Percentiles rank a stretch among this genome's conserved stretches.
Evolutionary conservation across 2,888 invertebrate species (phyloP).

Genomic region (Strigamia crassipes): DNA sequence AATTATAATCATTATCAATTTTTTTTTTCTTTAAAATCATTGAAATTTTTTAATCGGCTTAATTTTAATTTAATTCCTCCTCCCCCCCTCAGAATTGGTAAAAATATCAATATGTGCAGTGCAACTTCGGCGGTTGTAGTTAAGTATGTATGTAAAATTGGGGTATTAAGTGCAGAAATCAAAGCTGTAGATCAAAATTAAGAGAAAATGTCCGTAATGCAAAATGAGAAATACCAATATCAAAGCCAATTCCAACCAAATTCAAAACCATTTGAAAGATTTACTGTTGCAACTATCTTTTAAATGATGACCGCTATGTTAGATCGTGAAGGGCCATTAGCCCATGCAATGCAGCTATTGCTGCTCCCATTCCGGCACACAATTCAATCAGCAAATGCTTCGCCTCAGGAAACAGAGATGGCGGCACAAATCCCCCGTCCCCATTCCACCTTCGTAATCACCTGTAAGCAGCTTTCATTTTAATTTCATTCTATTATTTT

Average conservation of each 20-base stretch:
- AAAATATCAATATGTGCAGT: too few relatives aligned
- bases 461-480: slow-evolving; percentile 42
- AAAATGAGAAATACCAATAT: neutral
- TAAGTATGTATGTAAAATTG: too few relatives aligned
- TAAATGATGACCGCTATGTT: neutral
- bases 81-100: too few relatives aligned
- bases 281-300: neutral
- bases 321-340: neutral
- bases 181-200: too few relatives aligned
- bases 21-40: too few relatives aligned
- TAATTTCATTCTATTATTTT: slow-evolving; percentile 36
- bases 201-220: neutral
- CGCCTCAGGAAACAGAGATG: slow-evolving; percentile 42
- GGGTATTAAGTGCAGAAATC: too few relatives aligned
- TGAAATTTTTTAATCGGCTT: too few relatives aligned
- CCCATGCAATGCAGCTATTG: slow-evolving; percentile 1
- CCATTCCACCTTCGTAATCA: slow-evolving; percentile 36
- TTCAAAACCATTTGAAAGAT: neutral
- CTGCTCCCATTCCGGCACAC: slow-evolving; percentile 7
- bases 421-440: slow-evolving; percentile 33
- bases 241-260: neutral
- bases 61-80: too few relatives aligned
- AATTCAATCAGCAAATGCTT: slow-evolving; percentile 35
- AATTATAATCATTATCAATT: too few relatives aligned
- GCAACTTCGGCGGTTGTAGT: too few relatives aligned